Evolutionary conservation across 2,113 vertebrate species (phyloP).

Genomic region (Hyperopisus bebe): DNA sequence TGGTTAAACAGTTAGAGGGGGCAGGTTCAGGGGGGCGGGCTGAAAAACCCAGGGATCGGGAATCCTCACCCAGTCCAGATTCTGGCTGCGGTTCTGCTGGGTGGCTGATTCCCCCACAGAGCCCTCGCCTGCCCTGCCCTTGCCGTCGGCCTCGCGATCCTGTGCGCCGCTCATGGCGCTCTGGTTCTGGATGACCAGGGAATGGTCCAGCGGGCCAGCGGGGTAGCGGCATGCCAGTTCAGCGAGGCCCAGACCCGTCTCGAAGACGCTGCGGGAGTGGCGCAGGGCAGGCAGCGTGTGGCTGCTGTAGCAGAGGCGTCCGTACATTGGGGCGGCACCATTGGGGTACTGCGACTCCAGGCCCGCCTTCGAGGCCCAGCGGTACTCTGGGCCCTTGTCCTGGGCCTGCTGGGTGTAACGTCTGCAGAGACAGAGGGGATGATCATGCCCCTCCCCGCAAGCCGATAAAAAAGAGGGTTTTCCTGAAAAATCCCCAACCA

Average conservation of each 20-base stretch:
- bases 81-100: constrained; percentile 27
- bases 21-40: constrained; percentile 14
- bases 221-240: constrained; percentile 47
- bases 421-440: constrained; percentile 37
- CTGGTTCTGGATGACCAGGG: constrained; percentile 45
- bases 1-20: constrained; percentile 27
- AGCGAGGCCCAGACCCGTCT: constrained; percentile 51
- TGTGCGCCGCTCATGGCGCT: constrained; percentile 37
- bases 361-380: constrained; percentile 49
- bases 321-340: constrained; percentile 52
- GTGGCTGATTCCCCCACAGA: constrained; percentile 11
- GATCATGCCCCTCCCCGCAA: neutral
- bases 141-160: constrained; percentile 15
- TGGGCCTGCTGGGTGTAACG: constrained; percentile 57
- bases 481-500: neutral
- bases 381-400: constrained; percentile 51
- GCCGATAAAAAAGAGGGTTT: neutral
- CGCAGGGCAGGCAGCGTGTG: constrained; percentile 59
- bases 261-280: constrained; percentile 51
- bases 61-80: constrained; percentile 40
- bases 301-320: constrained; percentile 58
- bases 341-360: constrained; percentile 48
- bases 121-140: constrained; percentile 31
- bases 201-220: constrained; percentile 26
- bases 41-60: constrained; percentile 38